Conservation (phyloP, 2,113 vertebrate genomes). For the Notarius lentiginosus region DNA sequence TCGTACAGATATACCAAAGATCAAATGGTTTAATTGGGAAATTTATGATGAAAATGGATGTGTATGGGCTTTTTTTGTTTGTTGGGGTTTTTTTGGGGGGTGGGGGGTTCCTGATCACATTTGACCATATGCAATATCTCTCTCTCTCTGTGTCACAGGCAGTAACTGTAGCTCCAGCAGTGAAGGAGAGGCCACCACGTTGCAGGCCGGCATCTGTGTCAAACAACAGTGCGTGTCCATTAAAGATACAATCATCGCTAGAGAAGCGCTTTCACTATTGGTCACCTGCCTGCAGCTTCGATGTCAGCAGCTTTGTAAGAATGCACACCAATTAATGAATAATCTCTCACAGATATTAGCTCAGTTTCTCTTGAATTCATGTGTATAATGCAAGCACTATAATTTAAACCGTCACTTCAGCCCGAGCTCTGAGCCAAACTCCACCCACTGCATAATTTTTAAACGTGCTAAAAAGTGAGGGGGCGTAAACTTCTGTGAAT, state of each 20-base stretch:
- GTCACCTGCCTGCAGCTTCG: conserved; percentile 97
- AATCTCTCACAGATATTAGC: neutral
- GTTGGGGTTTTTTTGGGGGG: no score
- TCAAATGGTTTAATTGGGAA: neutral
- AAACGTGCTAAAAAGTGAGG: no score
- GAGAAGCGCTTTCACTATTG: conserved; percentile 92
- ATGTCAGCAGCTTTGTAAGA: conserved; percentile 90
- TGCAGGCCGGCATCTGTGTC: conserved; percentile 95
- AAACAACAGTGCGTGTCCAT: conserved; percentile 90
- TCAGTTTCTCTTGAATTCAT: neutral
- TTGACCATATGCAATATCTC: neutral
- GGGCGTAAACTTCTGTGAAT: no score
- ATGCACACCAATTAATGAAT: neutral
- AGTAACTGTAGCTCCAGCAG: conserved; percentile 98
- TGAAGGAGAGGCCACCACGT: conserved; percentile 85
- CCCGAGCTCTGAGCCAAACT: no score
- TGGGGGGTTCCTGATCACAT: neutral
- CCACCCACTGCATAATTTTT: no score
- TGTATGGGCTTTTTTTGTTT: no score
- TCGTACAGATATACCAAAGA: neutral
- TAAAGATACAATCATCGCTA: conserved; percentile 94
- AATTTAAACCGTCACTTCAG: neutral
- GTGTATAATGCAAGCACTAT: neutral
- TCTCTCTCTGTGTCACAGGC: conserved; percentile 71
- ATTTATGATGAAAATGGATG: no score